A percentile compares a stretch with the other conserved stretches of the same genome.
Evolutionary conservation across 2,797 vertebrate species (phyloP).

Genomic region (Glossophaga mutica): DNA sequence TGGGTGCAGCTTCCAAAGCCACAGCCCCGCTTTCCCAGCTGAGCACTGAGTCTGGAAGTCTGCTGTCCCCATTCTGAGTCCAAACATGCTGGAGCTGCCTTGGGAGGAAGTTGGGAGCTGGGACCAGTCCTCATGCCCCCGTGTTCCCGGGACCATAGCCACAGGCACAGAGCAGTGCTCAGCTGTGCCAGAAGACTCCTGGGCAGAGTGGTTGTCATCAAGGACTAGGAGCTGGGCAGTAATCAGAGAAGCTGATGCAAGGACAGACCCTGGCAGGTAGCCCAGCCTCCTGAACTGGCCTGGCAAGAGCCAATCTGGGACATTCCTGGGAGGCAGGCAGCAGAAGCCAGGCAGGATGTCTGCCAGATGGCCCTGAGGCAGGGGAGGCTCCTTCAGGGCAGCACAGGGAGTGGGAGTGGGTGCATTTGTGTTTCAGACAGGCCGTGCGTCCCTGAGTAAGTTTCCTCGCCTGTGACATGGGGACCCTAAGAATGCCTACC

Average conservation of each 20-base stretch:
- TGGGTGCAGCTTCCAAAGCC: not conserved
- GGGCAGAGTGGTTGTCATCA: not conserved
- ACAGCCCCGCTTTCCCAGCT: not conserved
- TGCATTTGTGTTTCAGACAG: not conserved
- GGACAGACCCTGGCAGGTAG: not conserved
- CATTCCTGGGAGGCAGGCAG: not conserved
- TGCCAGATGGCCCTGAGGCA: not conserved
- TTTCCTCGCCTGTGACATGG: not conserved
- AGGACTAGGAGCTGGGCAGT: not conserved
- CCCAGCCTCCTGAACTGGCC: not conserved
- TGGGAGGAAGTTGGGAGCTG: not conserved
- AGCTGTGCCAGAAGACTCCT: not conserved
- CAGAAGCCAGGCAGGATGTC: not conserved
- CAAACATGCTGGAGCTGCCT: not conserved
- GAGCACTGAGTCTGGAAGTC: not conserved
- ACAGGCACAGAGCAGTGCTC: not conserved
- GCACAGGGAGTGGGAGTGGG: rapidly evolving
- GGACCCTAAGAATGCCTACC: not conserved
- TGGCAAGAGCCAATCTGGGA: not conserved
- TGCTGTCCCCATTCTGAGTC: no score
- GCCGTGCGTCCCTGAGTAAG: not conserved
- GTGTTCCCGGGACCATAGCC: rapidly evolving
- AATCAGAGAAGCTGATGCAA: not conserved
- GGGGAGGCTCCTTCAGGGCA: not conserved
- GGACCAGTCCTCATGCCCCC: rapidly evolving